These are phyloP conservation scores for Pampusana beccarii DNA, from an alignment of 2,113 vertebrate species.

Conservation along the genomic window DNA sequence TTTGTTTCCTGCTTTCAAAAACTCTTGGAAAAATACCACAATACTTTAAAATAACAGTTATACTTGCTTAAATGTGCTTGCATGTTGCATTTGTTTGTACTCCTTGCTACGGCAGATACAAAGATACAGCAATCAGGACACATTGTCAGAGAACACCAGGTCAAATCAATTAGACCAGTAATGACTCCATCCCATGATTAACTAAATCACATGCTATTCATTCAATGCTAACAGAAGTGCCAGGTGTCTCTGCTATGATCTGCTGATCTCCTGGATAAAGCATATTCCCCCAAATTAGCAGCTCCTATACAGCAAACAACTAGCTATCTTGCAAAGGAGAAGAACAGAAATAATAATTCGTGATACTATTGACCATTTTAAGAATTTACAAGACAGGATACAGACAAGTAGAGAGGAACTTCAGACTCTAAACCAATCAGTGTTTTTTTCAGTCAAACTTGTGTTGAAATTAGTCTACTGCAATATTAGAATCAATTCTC, in stretches of 20 bases:
- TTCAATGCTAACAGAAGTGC: background rate
- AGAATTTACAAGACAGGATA: background rate
- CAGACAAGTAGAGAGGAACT: background rate
- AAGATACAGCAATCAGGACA: background rate
- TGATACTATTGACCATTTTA: background rate
- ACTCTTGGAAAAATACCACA: background rate
- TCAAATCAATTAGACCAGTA: slow-evolving; percentile 7
- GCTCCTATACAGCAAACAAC: background rate
- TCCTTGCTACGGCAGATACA: background rate
- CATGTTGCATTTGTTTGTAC: background rate
- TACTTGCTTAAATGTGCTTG: background rate
- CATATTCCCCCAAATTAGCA: background rate
- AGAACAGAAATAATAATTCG: background rate
- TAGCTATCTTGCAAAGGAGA: background rate
- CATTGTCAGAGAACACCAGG: background rate
- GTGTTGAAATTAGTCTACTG: background rate
- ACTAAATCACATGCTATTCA: background rate
- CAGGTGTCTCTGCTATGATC: background rate
- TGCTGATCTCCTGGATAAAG: background rate
- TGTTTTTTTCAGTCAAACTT: background rate
- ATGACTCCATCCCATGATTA: slow-evolving; percentile 8
- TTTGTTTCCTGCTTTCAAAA: background rate
- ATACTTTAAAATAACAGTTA: background rate
- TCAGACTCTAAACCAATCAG: background rate
- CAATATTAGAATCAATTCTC: background rate